Evolutionary conservation across 1,140 invertebrate genomes (phyloP).

Genomic region (Eriosoma lanigerum): DNA sequence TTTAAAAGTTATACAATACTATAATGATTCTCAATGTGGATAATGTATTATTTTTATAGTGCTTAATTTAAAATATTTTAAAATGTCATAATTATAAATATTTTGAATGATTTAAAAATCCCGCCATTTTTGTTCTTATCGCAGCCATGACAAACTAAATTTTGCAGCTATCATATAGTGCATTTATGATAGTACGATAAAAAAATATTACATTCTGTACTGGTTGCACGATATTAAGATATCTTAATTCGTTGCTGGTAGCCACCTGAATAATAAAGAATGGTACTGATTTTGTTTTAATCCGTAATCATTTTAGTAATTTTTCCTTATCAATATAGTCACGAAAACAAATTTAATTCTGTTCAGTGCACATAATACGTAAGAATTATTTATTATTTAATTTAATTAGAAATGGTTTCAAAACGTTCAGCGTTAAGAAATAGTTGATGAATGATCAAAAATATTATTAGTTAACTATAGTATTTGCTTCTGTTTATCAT

Average conservation of each 20-base stretch:
- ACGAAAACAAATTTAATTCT: conserved; percentile 10
- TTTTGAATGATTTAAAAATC: too few relatives aligned
- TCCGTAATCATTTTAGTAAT: neutral
- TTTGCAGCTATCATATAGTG: too few relatives aligned
- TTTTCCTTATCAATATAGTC: conserved; percentile 17
- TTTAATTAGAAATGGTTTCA: conserved; percentile 13
- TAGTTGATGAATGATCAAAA: conserved; percentile 34
- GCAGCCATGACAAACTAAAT: neutral
- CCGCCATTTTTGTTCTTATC: neutral
- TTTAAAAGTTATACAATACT: too few relatives aligned
- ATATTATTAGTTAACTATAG: neutral
- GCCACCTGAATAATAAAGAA: too few relatives aligned
- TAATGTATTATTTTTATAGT: too few relatives aligned
- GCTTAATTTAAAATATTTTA: too few relatives aligned
- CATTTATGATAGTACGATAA: too few relatives aligned
- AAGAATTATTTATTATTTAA: neutral
- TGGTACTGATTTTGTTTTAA: too few relatives aligned
- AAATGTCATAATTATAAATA: too few relatives aligned
- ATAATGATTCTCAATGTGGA: too few relatives aligned
- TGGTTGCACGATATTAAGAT: neutral
- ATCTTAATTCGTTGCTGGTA: neutral
- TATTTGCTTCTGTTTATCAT: neutral
- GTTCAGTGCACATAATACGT: neutral
- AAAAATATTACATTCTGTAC: too few relatives aligned
- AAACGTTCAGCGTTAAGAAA: conserved; percentile 2